Conservation (phyloP, 2,113 vertebrate species). For the Thamnaconus septentrionalis region DNA sequence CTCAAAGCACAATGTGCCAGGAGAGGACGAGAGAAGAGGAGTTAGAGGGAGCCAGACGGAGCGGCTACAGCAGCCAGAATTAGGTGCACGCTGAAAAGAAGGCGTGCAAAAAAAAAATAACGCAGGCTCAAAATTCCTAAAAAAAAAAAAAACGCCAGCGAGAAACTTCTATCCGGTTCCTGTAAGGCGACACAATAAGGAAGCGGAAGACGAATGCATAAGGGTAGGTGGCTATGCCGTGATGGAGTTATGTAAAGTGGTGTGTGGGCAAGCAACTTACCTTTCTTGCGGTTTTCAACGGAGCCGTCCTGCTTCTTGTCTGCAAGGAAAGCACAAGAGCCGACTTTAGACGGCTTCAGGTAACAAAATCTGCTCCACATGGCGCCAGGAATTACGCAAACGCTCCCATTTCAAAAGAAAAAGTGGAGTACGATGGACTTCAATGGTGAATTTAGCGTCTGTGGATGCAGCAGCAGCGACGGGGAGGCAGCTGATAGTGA, state of each 20-base stretch:
- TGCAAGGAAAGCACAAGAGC: slow-evolving; percentile 62
- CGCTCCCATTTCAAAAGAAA: no score
- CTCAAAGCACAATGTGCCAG: slow-evolving; percentile 59
- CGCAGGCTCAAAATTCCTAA: not conserved
- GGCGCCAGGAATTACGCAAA: no score
- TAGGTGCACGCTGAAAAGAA: slow-evolving; percentile 16
- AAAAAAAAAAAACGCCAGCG: not conserved
- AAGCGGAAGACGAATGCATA: slow-evolving; percentile 23
- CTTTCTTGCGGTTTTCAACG: slow-evolving; percentile 97
- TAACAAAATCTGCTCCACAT: no score
- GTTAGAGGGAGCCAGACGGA: slow-evolving; percentile 36
- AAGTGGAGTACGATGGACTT: no score
- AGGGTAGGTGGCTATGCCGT: slow-evolving; percentile 16
- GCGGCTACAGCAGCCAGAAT: slow-evolving; percentile 40
- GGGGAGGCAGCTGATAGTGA: no score
- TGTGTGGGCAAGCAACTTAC: slow-evolving; percentile 70
- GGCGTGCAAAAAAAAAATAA: slow-evolving; percentile 25
- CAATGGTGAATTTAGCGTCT: no score
- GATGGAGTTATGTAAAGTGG: slow-evolving; percentile 21
- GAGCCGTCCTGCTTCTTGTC: slow-evolving; percentile 97
- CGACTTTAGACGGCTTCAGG: no score
- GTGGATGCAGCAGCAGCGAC: no score
- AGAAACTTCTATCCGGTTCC: no score
- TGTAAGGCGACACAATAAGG: slow-evolving; percentile 24
- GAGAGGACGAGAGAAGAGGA: slow-evolving; percentile 50